phyloP scores from a whole-genome alignment of 2,888 invertebrate genomes.

The Trachelus troglodyta region DNA sequence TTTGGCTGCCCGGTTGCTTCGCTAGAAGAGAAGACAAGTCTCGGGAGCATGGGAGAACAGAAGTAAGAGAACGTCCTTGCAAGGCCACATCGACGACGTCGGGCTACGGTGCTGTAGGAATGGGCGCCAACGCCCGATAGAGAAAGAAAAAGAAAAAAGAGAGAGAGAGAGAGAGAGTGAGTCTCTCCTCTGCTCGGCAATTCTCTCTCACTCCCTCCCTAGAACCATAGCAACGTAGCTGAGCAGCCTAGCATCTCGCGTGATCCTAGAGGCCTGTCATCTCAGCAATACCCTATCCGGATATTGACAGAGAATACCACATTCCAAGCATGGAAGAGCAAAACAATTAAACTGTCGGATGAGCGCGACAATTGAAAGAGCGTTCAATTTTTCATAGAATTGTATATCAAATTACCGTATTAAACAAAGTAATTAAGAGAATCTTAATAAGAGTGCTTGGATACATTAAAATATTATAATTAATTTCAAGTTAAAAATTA shows the following conservation, averaged over 20 bases:
- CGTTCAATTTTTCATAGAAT: no score
- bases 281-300: background rate
- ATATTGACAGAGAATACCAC: background rate
- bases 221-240: background rate
- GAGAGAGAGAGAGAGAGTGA: constrained; percentile 8
- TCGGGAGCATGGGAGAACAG: constrained; percentile 26
- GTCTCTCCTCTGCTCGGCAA: constrained; percentile 19
- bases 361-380: no score
- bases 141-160: constrained; percentile 9
- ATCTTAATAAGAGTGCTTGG: background rate
- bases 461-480: background rate
- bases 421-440: background rate
- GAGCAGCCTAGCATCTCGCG: constrained; percentile 35
- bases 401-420: no score
- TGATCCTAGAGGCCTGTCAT: constrained; percentile 30
- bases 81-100: constrained; percentile 42
- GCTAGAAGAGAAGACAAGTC: constrained; percentile 2
- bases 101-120: background rate
- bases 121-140: constrained; percentile 48
- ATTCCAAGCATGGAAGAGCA: background rate
- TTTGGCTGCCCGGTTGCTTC: constrained; percentile 19
- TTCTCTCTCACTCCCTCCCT: constrained; percentile 15
- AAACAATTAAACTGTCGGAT: background rate
- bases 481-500: background rate
- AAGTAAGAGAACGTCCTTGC: constrained; percentile 57